phyloP scores from a whole-genome alignment of 2,113 vertebrate genomes.

The Chaetodon auriga region DNA sequence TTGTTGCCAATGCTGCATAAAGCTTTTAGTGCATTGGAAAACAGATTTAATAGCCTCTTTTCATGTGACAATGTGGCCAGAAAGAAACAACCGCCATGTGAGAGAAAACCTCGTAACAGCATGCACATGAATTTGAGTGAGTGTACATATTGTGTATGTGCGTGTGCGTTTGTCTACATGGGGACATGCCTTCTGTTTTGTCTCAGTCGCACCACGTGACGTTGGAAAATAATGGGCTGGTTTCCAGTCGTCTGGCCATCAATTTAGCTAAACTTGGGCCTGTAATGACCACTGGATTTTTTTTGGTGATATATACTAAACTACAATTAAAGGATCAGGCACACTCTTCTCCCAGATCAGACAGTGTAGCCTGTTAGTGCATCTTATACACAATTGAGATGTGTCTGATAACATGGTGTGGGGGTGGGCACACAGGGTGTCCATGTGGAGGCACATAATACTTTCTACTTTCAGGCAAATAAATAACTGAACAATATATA shows the following conservation, averaged over 20 bases:
- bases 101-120: no score
- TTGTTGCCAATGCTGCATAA: neutral
- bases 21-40: constrained; percentile 28
- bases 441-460: no score
- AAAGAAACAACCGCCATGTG: neutral
- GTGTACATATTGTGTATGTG: no score
- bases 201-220: constrained; percentile 25
- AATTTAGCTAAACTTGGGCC: constrained; percentile 4
- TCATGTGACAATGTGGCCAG: neutral
- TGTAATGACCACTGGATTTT: constrained; percentile 54
- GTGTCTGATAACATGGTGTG: constrained; percentile 27
- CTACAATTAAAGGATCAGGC: constrained; percentile 29
- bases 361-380: constrained; percentile 14
- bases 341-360: constrained; percentile 28
- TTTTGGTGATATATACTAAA: neutral
- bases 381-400: constrained; percentile 26
- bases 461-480: no score
- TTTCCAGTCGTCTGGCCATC: constrained; percentile 29
- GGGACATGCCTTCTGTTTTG: neutral
- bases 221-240: constrained; percentile 48
- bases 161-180: neutral
- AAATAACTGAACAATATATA: no score
- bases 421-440: no score
- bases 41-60: constrained; percentile 31
- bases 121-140: no score